Base-by-base conservation (phyloP, 2,113 vertebrate species). In the Ctenomys sociabilis region DNA sequence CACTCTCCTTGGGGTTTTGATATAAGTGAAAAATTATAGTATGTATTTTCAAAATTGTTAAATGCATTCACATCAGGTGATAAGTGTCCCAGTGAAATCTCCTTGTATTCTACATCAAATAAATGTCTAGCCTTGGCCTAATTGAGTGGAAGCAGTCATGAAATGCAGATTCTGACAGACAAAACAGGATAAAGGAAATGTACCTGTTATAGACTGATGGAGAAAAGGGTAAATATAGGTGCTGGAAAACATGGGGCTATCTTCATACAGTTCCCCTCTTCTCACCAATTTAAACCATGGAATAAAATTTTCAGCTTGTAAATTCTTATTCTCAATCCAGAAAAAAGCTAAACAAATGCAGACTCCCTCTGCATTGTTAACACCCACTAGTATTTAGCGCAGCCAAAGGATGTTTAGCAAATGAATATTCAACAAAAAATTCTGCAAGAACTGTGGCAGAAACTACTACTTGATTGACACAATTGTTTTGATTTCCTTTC, bases 381-480 rank as follows among this genome's bases (percentile, higher is more conserved):
- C 37, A 85, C 78, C 72, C 19, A 3, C 43, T 80, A 85, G 21
- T 35, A 52, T 88, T 21, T 91, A 7, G 35, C 73, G 28, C 14
- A 78, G 80, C 7, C 21, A 88, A 91, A 64, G 0, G 30, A 37
- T 95, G 45, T 17, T 92, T 88, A 73, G 26, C 43, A 61, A 94
- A 72, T 86, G 72, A 88, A 94, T 85, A 86, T 84, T 91, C 77
- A 77, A 37, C 21, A 85, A 49, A 81, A 85, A 92, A 85, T 73
- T 84, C 40, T 87, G 54, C 19, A 89, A 77, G 10, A 49, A 52
- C 7, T 75, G 45, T 88, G 75, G 24, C 21, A 73, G 37, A 66
- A 40, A 30, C 5, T 37, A 10, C 32, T 88, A 35, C 11, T 85
- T 54, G 77, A 11, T 16, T 61, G 10, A 61, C 30, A 72, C 12